Evolutionary conservation across 53 echinoderm and acorn worm species (phyloP).

Genomic region (Pentamera pediparva): DNA sequence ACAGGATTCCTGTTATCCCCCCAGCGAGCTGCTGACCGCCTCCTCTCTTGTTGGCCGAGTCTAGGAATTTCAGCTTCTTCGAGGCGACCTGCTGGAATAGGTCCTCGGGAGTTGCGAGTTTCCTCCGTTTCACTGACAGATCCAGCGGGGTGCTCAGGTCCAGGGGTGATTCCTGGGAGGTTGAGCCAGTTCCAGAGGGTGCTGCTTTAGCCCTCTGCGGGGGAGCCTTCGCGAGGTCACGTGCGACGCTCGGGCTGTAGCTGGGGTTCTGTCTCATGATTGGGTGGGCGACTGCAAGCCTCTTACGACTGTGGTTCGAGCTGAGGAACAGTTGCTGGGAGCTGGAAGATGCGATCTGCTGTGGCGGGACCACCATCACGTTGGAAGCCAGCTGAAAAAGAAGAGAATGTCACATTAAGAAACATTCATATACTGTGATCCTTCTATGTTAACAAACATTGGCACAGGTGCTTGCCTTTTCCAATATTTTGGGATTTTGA

Average conservation of each 20-base stretch:
- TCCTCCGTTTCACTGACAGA: slow-evolving; percentile 52
- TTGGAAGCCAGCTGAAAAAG: slow-evolving; percentile 7
- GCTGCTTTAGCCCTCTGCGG: background rate
- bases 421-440: background rate
- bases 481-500: too few species aligned
- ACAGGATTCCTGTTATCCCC: background rate
- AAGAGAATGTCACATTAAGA: background rate
- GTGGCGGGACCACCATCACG: slow-evolving; percentile 31
- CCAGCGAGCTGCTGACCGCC: background rate
- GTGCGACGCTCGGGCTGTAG: slow-evolving; percentile 8
- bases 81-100: background rate
- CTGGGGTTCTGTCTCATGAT: slow-evolving; percentile 15
- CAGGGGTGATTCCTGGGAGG: slow-evolving; percentile 41
- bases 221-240: background rate
- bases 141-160: slow-evolving; percentile 84
- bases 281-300: slow-evolving; percentile 24
- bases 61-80: background rate
- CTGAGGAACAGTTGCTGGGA: slow-evolving; percentile 2
- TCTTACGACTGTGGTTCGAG: slow-evolving; percentile 4
- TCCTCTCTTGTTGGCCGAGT: background rate
- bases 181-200: background rate
- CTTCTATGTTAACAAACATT: too few species aligned
- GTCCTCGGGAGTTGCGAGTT: background rate
- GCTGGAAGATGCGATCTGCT: slow-evolving; percentile 3
- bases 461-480: background rate